Base-by-base conservation (phyloP, 2,113 vertebrate species). In the Cyanistes caeruleus region DNA sequence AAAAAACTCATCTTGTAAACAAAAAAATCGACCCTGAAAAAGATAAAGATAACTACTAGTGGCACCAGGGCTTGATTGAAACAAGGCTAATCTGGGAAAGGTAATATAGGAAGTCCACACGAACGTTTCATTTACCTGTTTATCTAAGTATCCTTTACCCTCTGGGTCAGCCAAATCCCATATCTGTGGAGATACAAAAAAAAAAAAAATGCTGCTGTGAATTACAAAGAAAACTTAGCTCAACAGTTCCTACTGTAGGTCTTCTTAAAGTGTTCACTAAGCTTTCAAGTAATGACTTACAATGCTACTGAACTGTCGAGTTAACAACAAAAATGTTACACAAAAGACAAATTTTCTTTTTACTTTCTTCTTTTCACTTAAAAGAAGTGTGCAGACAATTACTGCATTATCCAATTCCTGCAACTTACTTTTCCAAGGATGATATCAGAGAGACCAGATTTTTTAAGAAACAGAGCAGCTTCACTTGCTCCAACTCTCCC, bases 141-240 rank as follows among this genome's bases (percentile, higher is more conserved):
- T 99, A 97, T 99, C 99, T 97, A 99, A 96, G 96, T 98, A 99
- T 65, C 99, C 99, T 98, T 99, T 99, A 74, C 99, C 99, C 95
- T 99, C 99, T 2, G 99, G 99, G 93, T 99, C 99, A 3, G 99
- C 99, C 96, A 99, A 97, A 97, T 99, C 99, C 99, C 99, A 99
- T 96, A 99, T 99, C 99, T 99, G 97, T 28, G 75, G 46, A 79
- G 93, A 96, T 19, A 97, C 3, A 92, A 69, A 35, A 56, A 7
- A 76, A 19, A 20, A 96, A 41, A 63, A 62, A 39, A 39, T 12
- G 58, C 21, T 8, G 4, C 2, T 24, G 30, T 20, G 63, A 68
- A 68, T 65, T 64, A 48, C 70, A 76, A 73, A 76, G 21, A 72
- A 52, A 87, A n/a, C 24, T 37, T 12, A 76, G 49, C 33, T 79